These are phyloP conservation scores for Cryptoleucopteryx plumbea DNA, from an alignment of 2,113 vertebrate genomes.

Conservation along the genomic window DNA sequence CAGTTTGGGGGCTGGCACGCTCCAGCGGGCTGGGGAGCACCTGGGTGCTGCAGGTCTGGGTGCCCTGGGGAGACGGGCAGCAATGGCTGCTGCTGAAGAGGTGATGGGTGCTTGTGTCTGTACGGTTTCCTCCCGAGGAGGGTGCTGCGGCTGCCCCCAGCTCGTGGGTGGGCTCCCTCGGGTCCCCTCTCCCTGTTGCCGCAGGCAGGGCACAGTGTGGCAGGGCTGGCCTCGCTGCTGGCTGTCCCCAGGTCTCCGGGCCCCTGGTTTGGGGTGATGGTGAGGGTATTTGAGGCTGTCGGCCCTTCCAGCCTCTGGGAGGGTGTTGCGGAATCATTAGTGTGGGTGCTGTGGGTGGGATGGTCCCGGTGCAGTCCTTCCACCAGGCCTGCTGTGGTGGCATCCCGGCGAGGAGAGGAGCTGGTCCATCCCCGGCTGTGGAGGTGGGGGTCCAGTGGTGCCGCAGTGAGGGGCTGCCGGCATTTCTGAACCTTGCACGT, in stretches of 20 bases:
- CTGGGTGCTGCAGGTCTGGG: accelerated
- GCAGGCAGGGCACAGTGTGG: accelerated
- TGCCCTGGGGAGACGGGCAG: neutral
- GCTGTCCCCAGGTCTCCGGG: neutral
- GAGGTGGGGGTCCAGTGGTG: accelerated
- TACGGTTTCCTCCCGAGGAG: accelerated
- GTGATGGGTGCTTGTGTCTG: accelerated
- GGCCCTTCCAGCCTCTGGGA: neutral
- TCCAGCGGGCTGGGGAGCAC: neutral
- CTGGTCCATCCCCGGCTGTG: accelerated
- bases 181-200: neutral
- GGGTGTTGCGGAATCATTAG: accelerated
- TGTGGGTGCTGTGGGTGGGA: accelerated
- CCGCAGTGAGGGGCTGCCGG: neutral
- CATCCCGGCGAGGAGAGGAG: accelerated
- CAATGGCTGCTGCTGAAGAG: neutral
- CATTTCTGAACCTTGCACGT: neutral
- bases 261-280: accelerated
- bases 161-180: accelerated
- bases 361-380: neutral
- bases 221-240: neutral
- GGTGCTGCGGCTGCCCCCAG: neutral
- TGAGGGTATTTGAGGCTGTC: neutral
- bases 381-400: accelerated
- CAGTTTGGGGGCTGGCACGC: accelerated